Evolutionary conservation across 2,113 vertebrate genomes (phyloP).

Genomic region (Zootoca vivipara): DNA sequence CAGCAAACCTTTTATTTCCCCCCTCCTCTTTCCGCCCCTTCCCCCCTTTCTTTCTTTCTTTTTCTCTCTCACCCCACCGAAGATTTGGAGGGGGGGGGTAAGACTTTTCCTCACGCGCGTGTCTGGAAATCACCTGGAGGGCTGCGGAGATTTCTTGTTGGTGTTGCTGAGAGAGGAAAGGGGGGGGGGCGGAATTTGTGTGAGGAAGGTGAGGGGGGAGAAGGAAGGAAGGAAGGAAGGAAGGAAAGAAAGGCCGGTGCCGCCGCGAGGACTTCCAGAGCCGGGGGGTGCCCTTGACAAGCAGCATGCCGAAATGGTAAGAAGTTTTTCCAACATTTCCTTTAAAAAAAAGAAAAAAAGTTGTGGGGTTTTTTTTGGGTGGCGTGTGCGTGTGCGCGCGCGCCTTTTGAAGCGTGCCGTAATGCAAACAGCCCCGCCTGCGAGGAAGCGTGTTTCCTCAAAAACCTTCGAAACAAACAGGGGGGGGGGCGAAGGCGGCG

Average conservation of each 20-base stretch:
- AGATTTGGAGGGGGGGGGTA: slow-evolving; percentile 35
- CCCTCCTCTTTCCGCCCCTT: not conserved
- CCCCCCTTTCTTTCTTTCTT: not conserved
- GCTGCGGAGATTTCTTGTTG: not conserved
- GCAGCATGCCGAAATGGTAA: slow-evolving; percentile 85
- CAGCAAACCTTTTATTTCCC: not conserved
- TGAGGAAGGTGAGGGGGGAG: slow-evolving; percentile 13
- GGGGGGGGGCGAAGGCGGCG: not conserved
- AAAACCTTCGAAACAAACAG: slow-evolving; percentile 48
- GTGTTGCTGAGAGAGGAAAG: not conserved
- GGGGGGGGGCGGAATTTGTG: not conserved
- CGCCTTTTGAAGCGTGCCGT: slow-evolving; percentile 44
- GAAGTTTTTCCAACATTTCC: slow-evolving; percentile 76
- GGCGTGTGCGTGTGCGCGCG: slow-evolving; percentile 17
- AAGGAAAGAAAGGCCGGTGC: slow-evolving; percentile 71
- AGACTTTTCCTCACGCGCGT: not conserved
- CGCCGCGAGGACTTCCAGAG: slow-evolving; percentile 79
- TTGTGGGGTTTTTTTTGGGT: not conserved
- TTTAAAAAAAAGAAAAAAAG: not conserved
- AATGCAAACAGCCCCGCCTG: slow-evolving; percentile 58
- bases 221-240: slow-evolving; percentile 45
- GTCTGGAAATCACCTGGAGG: slow-evolving; percentile 27
- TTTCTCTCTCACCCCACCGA: not conserved
- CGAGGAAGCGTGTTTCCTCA: slow-evolving; percentile 46
- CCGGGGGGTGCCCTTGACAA: slow-evolving; percentile 81